Evolutionary conservation across 2,888 invertebrate genomes (phyloP).

Genomic region (Leucozona laternaria): DNA sequence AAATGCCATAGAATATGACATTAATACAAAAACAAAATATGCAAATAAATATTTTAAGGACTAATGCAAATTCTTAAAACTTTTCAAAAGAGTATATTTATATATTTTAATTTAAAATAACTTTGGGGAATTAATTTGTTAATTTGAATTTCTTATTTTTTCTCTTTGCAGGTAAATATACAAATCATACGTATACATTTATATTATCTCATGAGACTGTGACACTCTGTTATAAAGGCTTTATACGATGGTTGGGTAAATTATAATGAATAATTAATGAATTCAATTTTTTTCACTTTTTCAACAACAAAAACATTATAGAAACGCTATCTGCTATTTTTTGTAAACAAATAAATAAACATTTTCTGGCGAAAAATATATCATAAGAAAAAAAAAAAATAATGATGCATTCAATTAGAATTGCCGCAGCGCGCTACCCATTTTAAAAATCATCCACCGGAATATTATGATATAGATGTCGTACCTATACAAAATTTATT

Average conservation of each 20-base stretch:
- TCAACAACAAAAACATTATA: background rate
- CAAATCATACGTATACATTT: background rate
- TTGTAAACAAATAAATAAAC: background rate
- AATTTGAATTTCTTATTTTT: conserved; percentile 23
- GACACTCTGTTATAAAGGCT: background rate
- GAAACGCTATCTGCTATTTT: background rate
- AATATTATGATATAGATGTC: too few relatives aligned
- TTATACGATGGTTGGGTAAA: conserved; percentile 3
- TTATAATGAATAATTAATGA: conserved; percentile 7
- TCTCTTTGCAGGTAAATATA: conserved; percentile 35
- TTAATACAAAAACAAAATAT: background rate
- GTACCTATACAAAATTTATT: too few relatives aligned
- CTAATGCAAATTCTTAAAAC: background rate
- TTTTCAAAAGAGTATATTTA: too few relatives aligned
- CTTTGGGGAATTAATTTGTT: conserved; percentile 25
- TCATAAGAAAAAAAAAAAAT: too few relatives aligned
- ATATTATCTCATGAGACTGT: conserved; percentile 13
- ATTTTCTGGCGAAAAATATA: too few relatives aligned
- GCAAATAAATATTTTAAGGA: background rate
- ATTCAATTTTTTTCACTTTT: background rate
- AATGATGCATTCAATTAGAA: too few relatives aligned
- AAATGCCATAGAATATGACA: background rate
- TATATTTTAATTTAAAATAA: background rate
- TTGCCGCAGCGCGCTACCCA: too few relatives aligned
- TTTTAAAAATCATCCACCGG: too few relatives aligned